Percentiles rank a stretch among this genome's conserved stretches.
These are phyloP conservation scores for Pseudococcus jackbeardsleyi DNA, from an alignment of 2,888 invertebrate species.

Conservation along the genomic window DNA sequence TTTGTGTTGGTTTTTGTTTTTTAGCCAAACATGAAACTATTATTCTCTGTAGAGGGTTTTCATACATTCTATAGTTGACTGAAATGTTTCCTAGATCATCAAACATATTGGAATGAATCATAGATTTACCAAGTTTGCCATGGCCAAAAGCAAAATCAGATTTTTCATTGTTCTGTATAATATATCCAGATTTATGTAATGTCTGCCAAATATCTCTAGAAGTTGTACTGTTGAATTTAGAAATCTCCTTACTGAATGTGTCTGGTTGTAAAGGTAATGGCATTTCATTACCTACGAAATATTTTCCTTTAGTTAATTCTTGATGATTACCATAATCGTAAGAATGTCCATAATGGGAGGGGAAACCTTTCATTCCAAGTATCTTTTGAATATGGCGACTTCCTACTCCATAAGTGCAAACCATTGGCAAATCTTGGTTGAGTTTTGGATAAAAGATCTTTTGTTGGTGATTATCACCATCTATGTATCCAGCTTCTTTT, in stretches of 20 bases:
- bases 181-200: not conserved
- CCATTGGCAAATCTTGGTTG: not conserved
- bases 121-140: not conserved
- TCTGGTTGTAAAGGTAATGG: not conserved
- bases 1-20: not conserved
- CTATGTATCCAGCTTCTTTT: not conserved
- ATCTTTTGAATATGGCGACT: not conserved
- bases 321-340: not conserved
- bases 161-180: not conserved
- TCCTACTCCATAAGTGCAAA: not conserved
- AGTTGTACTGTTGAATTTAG: not conserved
- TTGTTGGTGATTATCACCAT: not conserved
- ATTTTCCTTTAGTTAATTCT: not conserved
- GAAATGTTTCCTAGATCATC: not conserved
- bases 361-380: not conserved
- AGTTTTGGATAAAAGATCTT: not conserved
- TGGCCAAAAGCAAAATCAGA: not conserved
- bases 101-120: not conserved
- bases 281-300: not conserved
- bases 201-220: not conserved
- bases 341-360: not conserved
- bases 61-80: not conserved
- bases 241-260: not conserved
- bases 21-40: not conserved
- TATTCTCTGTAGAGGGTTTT: not conserved